Conservation (phyloP, 2,113 vertebrate genomes). For the Mus spicilegus region DNA sequence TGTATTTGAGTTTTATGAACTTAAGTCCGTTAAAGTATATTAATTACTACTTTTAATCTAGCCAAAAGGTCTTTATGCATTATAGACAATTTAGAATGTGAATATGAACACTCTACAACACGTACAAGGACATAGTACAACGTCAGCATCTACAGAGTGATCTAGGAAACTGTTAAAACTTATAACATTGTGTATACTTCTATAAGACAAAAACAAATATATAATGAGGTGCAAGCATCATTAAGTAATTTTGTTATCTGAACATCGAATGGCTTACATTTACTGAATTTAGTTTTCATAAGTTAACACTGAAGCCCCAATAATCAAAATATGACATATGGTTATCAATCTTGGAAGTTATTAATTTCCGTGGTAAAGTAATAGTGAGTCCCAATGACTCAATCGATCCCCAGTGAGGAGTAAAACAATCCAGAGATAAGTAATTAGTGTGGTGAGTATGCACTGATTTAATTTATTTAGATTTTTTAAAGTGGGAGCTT, state of each 20-base stretch:
- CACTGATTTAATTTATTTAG: background rate
- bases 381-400: background rate
- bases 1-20: slow-evolving; percentile 29
- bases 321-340: background rate
- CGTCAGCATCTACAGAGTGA: background rate
- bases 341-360: background rate
- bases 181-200: background rate
- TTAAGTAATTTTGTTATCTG: background rate
- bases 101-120: background rate
- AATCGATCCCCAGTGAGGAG: background rate
- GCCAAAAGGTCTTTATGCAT: background rate
- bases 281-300: slow-evolving; percentile 17
- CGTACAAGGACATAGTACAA: background rate
- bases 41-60: background rate
- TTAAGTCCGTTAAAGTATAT: background rate
- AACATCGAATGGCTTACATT: background rate
- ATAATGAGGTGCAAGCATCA: background rate
- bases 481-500: background rate
- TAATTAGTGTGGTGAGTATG: background rate
- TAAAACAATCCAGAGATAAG: background rate
- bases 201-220: background rate
- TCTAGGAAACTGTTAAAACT: background rate
- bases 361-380: background rate
- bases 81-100: slow-evolving; percentile 10
- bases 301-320: background rate